Base-by-base conservation (phyloP, 2,888 invertebrate genomes). In the Trichopoda pennipes region DNA sequence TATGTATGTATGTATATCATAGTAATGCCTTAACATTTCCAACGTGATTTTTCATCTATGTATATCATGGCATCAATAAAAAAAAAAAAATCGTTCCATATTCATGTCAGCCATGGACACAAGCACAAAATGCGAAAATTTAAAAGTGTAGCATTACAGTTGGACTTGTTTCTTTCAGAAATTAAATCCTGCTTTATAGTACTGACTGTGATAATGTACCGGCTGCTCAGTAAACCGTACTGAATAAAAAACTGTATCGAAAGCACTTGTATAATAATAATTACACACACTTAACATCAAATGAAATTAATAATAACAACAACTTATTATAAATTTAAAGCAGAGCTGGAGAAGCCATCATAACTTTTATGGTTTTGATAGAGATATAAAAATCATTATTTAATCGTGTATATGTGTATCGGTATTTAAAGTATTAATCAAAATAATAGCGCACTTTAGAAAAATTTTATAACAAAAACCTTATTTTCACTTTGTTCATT, bases 141-240 rank as follows among this genome's bases (percentile, higher is more conserved):
- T 17, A 55, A 74, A 75, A 66, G 23, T 72, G 53, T 68, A 79
- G 82, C 82, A 76, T 79, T 79, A 82, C 79, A 89, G 89, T 89
- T 89, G 89, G 88, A 87, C 86, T 88, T 88, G 86, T 89, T 88
- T 89, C 89, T 89, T 89, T 89, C 89, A 89, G 89, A 89, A 89
- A 88, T 87, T 88, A 89, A 89, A 90, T 86, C 87, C 87, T 79
- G 82, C 82, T 87, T 90, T 88, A 89, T 89, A 88, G 87, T 90
- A 89, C 89, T 89, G 89, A 89, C 88, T 87, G 86, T 88, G 90
- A 88, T 89, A 85, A 88, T 87, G 88, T 87, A 88, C 86, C 89
- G 89, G 90, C 82, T 89, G 88, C 86, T 87, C 85, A 73, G 49
- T 77, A 75, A 78, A 74, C 21, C 64, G 53, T 49, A 81, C 69